These are phyloP conservation scores for Galeopsomyia nigrocyanea DNA, from an alignment of 2,888 invertebrate genomes.

Conservation along the genomic window DNA sequence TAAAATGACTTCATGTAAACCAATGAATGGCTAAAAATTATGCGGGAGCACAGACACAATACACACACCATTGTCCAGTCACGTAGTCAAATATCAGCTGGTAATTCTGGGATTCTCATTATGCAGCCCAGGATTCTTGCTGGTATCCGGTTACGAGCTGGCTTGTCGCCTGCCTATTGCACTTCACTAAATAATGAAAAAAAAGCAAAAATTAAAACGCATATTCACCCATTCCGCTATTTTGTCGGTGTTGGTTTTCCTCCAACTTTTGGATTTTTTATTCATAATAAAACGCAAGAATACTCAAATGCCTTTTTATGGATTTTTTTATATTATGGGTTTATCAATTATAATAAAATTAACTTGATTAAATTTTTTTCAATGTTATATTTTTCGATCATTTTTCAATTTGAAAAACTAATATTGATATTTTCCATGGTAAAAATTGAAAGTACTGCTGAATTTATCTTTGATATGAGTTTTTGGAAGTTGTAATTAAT, in stretches of 20 bases:
- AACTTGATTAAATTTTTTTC: too few species aligned
- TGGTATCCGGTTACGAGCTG: slow-evolving; percentile 79
- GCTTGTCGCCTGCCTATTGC: slow-evolving; percentile 66
- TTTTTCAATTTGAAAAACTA: too few species aligned
- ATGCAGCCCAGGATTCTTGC: slow-evolving; percentile 85
- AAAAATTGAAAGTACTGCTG: too few species aligned
- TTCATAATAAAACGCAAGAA: slow-evolving; percentile 14
- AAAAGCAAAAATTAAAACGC: slow-evolving; percentile 34
- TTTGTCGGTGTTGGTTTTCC: slow-evolving; percentile 64
- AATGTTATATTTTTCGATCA: too few species aligned
- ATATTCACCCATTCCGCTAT: slow-evolving; percentile 62
- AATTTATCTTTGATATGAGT: too few species aligned
- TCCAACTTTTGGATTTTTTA: slow-evolving; percentile 43
- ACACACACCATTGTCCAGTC: slow-evolving; percentile 55
- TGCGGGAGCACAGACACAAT: slow-evolving; percentile 54
- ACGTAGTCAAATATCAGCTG: slow-evolving; percentile 95
- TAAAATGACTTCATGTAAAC: slow-evolving; percentile 24
- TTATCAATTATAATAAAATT: not conserved
- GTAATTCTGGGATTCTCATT: slow-evolving; percentile 90
- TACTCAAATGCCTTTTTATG: not conserved
- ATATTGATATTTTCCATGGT: too few species aligned
- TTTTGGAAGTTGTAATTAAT: too few species aligned
- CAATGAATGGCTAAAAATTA: slow-evolving; percentile 44
- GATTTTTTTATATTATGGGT: slow-evolving; percentile 24
- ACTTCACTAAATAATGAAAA: slow-evolving; percentile 48